These are phyloP conservation scores for Yponomeuta plumbellus DNA, from an alignment of 2,888 invertebrate species.

Conservation along the genomic window DNA sequence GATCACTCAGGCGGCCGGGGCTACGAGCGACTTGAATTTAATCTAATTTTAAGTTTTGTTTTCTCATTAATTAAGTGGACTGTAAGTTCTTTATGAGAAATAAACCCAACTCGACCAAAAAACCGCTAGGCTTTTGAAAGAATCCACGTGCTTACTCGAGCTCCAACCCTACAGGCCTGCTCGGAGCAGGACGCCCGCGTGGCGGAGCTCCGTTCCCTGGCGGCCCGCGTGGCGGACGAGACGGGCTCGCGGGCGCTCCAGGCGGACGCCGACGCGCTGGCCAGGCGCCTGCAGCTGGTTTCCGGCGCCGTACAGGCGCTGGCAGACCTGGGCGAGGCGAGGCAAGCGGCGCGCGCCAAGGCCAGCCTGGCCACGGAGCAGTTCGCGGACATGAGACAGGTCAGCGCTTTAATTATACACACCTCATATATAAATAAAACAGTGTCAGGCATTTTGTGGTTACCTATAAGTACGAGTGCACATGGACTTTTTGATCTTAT, in stretches of 20 bases:
- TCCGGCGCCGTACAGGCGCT: slow-evolving; percentile 83
- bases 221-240: slow-evolving; percentile 86
- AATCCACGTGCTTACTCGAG: too few species aligned
- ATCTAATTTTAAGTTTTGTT: too few species aligned
- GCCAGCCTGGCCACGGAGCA: slow-evolving; percentile 79
- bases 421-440: too few species aligned
- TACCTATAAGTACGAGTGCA: too few species aligned
- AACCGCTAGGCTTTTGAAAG: too few species aligned
- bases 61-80: too few species aligned
- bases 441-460: too few species aligned
- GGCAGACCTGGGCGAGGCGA: slow-evolving; percentile 85
- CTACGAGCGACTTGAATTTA: too few species aligned
- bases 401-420: slow-evolving; percentile 60
- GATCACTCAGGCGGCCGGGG: too few species aligned
- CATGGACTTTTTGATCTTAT: too few species aligned
- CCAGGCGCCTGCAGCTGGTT: slow-evolving; percentile 84
- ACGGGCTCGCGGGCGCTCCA: slow-evolving; percentile 85
- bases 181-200: slow-evolving; percentile 85
- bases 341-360: slow-evolving; percentile 75
- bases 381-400: slow-evolving; percentile 86
- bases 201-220: slow-evolving; percentile 84
- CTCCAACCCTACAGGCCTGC: slow-evolving; percentile 77
- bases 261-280: slow-evolving; percentile 86
- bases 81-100: too few species aligned
- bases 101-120: too few species aligned